Evolutionary conservation across 1,140 invertebrate genomes (phyloP), one percentile per base, ranked within the genome.

Genomic region (Leguminivora glycinivorella): DNA sequence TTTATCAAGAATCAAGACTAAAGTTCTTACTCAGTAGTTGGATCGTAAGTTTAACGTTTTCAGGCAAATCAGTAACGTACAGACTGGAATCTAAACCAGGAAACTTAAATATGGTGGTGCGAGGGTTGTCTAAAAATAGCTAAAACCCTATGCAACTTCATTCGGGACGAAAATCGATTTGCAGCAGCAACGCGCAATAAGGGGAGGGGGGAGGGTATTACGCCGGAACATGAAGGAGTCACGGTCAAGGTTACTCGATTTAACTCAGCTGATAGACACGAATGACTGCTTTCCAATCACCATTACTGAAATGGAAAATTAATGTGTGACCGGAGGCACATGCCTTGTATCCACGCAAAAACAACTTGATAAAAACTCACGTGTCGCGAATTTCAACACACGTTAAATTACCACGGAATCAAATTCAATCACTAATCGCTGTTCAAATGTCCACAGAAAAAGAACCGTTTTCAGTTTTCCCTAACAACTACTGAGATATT

Each of bases 161-260:
- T 25, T 68, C 70, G 43, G 38, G 70, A 24, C 29, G 72, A 70
- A 81, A 77, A 83, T 83, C 78, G 76, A 81, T 85, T 77, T 71
- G 77, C 67, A 69, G 74, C 74, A 77, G 70, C 68, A 69, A 75
- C 67, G 72, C 72, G 77, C 72, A 77, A 67, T 56, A 68, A 47
- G 67, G 70, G 40, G 63, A 47, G 70, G 66, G 56, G 77, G 71
- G 70, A 38, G 31, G 52, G 58, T 76, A 75, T 79, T 78, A 78
- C 72, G 78, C 72, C 72, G 77, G 68, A 79, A 76, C 75, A 56
- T 73, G 43, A 75, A 78, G 75, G 58, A 72, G 76, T 79, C 80
- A 84, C 72, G 80, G 83, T 81, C 83, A 87, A 87, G 83, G 83
- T 84, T 81, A 87, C 76, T 72, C 75, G 56, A 70, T 71, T 78